A percentile compares a stretch with the other conserved stretches of the same genome.
Conservation (phyloP, 2,113 vertebrate species). For the Tapirus terrestris region DNA sequence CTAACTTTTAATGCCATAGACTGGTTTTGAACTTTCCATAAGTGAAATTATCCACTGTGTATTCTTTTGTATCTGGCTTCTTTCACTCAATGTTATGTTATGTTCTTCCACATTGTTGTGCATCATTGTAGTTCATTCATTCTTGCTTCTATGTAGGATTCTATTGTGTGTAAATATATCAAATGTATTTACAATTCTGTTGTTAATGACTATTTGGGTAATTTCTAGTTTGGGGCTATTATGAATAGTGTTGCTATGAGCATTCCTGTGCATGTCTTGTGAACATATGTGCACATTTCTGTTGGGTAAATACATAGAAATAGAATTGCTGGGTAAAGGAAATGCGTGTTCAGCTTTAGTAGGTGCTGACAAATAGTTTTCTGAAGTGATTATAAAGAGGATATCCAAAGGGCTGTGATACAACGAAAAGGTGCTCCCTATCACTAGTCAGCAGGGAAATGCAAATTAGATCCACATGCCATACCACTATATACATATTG, state of each 20-base stretch:
- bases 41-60: neutral
- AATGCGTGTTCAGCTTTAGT: neutral
- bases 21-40: neutral
- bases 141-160: neutral
- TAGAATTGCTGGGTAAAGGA: neutral
- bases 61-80: neutral
- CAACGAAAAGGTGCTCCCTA: neutral
- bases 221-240: neutral
- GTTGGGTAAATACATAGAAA: neutral
- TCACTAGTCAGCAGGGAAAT: neutral
- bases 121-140: neutral
- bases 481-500: neutral
- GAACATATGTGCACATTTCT: neutral
- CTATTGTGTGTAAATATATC: neutral
- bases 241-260: neutral
- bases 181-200: neutral
- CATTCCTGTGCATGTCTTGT: neutral
- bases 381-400: slow-evolving; percentile 1
- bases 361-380: slow-evolving; percentile 7
- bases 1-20: neutral
- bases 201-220: neutral
- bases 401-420: neutral
- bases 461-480: neutral
- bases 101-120: neutral
- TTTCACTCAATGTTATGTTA: neutral